Evolutionary conservation across 2,888 invertebrate genomes (phyloP), one percentile per base, ranked within the genome.

Genomic region (Coelopa pilipes): DNA sequence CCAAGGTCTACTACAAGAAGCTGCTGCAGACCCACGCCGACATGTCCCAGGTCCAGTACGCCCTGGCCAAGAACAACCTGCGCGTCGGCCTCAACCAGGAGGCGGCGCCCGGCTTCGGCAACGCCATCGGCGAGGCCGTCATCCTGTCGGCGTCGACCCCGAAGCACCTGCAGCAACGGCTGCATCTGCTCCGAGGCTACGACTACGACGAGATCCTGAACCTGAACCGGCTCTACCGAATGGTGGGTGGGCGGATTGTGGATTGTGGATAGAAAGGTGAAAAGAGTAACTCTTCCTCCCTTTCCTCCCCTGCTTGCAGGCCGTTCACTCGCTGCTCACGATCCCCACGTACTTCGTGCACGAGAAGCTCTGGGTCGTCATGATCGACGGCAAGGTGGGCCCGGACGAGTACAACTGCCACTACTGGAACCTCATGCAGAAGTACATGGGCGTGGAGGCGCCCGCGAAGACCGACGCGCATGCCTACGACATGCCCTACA

Each of bases 401-500:
- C 87, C 89, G 0, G 89, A 89, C 11, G 87, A 90, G 80, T 89
- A 90, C 81, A 91, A 92, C 83, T 90, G 90, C 66, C 89, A 91
- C 74, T 93, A 90, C 87, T 92, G 92, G 91, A 87, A 88, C 78
- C 86, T 92, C 34, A 87, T 91, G 75, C 89, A 89, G 76, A 82
- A 86, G 76, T 87, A 90, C 76, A 92, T 92, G 82, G 92, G 92
- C 0, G 86, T 92, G 9, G 89, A 90, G 78, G 91, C 92, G 0
- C 91, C 92, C 0, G 86, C 89, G 0, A 86, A 89, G 70, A 88
- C 92, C 76, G 88, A 88, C 47, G 90, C 91, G 74, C 88, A 89
- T 1, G 91, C 93, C 83, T 93, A 93, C 76, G 93, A 93, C 81
- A 90, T 93, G 21, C 92, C 92, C 12, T 90, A 92, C n/a, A 93